Evolutionary conservation across 2,113 vertebrate species (phyloP).

Genomic region (Cyprinodon tularosa): DNA sequence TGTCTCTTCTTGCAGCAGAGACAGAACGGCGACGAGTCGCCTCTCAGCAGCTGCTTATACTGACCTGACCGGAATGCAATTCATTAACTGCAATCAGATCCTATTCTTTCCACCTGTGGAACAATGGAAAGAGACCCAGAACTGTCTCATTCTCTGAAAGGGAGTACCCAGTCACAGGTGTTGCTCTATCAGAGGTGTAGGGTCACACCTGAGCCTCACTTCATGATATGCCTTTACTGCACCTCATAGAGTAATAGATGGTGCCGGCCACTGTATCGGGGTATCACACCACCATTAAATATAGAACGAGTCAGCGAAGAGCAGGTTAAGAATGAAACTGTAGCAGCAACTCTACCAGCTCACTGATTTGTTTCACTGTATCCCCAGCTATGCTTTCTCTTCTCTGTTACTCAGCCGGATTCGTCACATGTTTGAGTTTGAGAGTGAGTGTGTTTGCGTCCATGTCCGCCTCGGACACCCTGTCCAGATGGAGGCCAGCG

Average conservation of each 20-base stretch:
- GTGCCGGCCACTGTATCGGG: not conserved
- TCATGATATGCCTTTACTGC: slow-evolving; percentile 24
- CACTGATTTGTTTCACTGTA: slow-evolving; percentile 1
- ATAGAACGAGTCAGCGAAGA: slow-evolving; percentile 22
- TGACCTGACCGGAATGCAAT: slow-evolving; percentile 11
- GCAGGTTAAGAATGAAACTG: slow-evolving; percentile 25
- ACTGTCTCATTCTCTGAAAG: slow-evolving; percentile 26
- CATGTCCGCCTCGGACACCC: slow-evolving; percentile 5
- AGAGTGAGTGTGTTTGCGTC: slow-evolving; percentile 11
- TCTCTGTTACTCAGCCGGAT: slow-evolving; percentile 41
- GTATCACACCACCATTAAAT: slow-evolving; percentile 41
- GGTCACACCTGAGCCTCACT: slow-evolving; percentile 26
- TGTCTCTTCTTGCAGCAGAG: not conserved
- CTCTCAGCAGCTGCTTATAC: not conserved
- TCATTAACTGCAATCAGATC: slow-evolving; percentile 46
- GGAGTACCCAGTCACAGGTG: slow-evolving; percentile 33
- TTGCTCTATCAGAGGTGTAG: slow-evolving; percentile 22
- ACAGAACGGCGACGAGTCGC: not conserved
- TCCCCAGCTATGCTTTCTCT: slow-evolving; percentile 9
- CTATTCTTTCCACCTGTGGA: slow-evolving; percentile 17
- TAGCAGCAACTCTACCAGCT: slow-evolving; percentile 25
- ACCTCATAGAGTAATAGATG: slow-evolving; percentile 24
- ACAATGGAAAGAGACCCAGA: slow-evolving; percentile 35
- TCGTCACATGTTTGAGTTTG: slow-evolving; percentile 4
- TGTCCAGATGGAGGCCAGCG: slow-evolving; percentile 25